A percentile compares a stretch with the other conserved stretches of the same genome.
Evolutionary conservation across 2,888 invertebrate genomes (phyloP).

Genomic region (Scaptodrosophila latifasciaeformis): DNA sequence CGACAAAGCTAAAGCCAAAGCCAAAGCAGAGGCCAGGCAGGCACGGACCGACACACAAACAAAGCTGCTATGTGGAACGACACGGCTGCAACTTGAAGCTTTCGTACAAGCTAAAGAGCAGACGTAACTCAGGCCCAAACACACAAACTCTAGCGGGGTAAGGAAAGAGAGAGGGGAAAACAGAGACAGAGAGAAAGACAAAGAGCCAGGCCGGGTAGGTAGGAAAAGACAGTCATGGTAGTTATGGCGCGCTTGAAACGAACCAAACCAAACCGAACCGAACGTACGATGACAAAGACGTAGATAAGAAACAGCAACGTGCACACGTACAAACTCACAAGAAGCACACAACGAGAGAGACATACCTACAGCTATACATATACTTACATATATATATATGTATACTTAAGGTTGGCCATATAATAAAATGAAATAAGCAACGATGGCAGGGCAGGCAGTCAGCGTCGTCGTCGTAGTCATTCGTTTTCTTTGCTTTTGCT

Average conservation of each 20-base stretch:
- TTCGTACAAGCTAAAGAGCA: conserved; percentile 6
- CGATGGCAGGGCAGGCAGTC: conserved; percentile 17
- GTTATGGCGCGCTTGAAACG: conserved; percentile 63
- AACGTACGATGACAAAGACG: conserved; percentile 65
- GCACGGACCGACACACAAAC: conserved; percentile 33
- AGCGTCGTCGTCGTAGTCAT: no score
- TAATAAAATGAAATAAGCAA: conserved; percentile 58
- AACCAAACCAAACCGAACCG: conserved; percentile 28
- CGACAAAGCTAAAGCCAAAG: conserved; percentile 10
- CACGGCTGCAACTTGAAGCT: conserved; percentile 60
- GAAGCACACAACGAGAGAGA: conserved; percentile 1
- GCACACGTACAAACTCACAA: conserved; percentile 30
- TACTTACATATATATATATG: conserved; percentile 14
- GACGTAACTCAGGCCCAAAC: no score
- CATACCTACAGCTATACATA: conserved; percentile 16
- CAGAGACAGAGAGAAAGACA: conserved; percentile 27
- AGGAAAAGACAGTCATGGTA: conserved; percentile 40
- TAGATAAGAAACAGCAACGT: conserved; percentile 68
- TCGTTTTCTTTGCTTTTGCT: no score
- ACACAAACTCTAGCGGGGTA: no score
- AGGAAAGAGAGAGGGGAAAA: conserved; percentile 29
- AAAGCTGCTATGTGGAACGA: conserved; percentile 63
- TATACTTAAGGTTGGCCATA: conserved; percentile 49
- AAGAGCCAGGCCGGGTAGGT: neutral
- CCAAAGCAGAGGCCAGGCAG: conserved; percentile 19